A percentile compares a stretch with the other conserved stretches of the same genome.
Evolutionary conservation across 2,113 vertebrate genomes (phyloP).

Genomic region (Caloenas nicobarica): DNA sequence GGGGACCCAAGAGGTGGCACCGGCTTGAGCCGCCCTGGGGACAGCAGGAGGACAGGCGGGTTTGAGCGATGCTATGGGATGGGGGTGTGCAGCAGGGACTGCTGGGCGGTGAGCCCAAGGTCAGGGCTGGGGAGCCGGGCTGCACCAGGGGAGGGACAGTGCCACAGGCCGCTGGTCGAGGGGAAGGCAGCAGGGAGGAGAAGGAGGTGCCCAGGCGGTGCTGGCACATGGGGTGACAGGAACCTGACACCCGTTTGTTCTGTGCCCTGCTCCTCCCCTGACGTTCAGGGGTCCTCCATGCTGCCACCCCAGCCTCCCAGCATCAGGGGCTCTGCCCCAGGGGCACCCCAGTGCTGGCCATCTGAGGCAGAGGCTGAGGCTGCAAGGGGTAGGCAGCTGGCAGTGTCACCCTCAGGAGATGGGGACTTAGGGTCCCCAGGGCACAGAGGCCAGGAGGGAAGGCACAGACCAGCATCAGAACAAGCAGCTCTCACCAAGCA

Average conservation of each 20-base stretch:
- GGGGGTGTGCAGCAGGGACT: neutral
- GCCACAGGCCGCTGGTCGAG: neutral
- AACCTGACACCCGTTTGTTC: neutral
- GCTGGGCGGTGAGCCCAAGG: neutral
- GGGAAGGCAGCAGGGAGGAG: neutral
- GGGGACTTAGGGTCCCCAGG: accelerated
- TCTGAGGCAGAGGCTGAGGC: neutral
- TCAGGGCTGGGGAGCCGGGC: neutral
- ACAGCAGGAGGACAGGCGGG: neutral
- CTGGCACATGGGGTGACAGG: neutral
- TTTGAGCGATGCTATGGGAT: neutral
- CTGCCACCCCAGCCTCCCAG: neutral
- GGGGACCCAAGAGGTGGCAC: neutral
- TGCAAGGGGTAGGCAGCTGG: neutral
- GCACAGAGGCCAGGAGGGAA: neutral
- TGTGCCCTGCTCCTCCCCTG: neutral
- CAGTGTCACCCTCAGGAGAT: neutral
- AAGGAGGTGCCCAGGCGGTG: neutral
- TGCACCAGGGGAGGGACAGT: neutral
- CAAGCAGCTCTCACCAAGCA: neutral
- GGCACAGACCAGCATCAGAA: neutral
- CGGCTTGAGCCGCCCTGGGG: neutral
- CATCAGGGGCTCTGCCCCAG: neutral
- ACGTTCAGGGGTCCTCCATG: neutral
- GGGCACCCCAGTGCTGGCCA: accelerated